These are phyloP conservation scores for Anguilla megastoma DNA, from an alignment of 2,797 vertebrate genomes.

Conservation along the genomic window DNA sequence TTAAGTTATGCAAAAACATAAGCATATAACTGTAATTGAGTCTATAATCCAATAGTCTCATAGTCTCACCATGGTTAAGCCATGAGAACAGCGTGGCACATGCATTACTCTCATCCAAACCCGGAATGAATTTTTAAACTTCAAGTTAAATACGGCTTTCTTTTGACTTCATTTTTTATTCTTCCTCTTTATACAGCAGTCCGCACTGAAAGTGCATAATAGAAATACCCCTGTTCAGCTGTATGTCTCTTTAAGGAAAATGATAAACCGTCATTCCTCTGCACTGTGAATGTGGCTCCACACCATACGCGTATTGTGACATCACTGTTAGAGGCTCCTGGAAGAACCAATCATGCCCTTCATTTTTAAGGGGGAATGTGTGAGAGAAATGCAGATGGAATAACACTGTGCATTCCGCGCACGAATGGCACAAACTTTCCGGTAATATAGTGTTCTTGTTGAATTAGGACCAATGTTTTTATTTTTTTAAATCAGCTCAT, in stretches of 20 bases:
- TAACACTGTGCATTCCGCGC: not conserved
- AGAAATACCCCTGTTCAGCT: not conserved
- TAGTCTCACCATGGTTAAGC: not conserved
- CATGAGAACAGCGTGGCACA: too few species aligned
- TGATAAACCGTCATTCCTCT: not conserved
- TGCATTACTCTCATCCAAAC: not conserved
- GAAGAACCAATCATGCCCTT: not conserved
- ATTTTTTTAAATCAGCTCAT: not conserved
- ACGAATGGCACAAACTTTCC: not conserved
- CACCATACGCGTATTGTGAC: not conserved
- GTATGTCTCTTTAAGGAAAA: not conserved
- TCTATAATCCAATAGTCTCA: not conserved
- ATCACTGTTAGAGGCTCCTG: not conserved
- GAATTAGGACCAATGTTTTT: not conserved
- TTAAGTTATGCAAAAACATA: not conserved
- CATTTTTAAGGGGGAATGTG: not conserved
- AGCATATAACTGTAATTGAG: not conserved
- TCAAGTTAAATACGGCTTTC: not conserved
- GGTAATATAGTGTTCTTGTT: not conserved
- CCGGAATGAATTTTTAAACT: not conserved
- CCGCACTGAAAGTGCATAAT: not conserved
- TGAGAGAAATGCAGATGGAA: conserved; percentile 8
- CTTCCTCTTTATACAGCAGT: not conserved
- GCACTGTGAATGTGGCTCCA: not conserved
- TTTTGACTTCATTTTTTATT: not conserved